Percentiles rank a stretch among this genome's conserved stretches.
phyloP scores from a whole-genome alignment of 2,888 invertebrate species.

The Cheilosia scutellata region DNA sequence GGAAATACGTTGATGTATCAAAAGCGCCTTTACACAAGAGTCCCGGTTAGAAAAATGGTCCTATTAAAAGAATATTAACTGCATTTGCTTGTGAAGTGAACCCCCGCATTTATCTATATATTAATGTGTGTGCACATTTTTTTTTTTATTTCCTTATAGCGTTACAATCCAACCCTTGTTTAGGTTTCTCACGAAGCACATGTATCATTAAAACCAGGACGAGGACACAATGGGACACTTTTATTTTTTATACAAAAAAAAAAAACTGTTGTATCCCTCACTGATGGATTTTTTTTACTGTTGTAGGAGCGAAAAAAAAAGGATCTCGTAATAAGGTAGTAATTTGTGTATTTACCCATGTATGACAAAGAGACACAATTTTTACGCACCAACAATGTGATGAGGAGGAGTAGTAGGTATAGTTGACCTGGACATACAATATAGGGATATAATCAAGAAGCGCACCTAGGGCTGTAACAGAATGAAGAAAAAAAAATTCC shows the following conservation, averaged over 20 bases:
- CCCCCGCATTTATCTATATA: constrained; percentile 63
- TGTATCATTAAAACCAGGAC: constrained; percentile 71
- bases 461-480: constrained; percentile 56
- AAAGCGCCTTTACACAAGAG: constrained; percentile 43
- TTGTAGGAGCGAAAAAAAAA: constrained; percentile 45
- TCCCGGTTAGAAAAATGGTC: constrained; percentile 42
- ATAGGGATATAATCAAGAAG: constrained; percentile 59
- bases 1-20: constrained; percentile 4
- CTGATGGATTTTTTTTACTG: constrained; percentile 36
- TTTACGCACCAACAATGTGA: constrained; percentile 55
- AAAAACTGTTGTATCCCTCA: constrained; percentile 30
- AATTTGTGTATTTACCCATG: constrained; percentile 78
- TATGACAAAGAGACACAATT: constrained; percentile 77
- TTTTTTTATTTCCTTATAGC: constrained; percentile 26
- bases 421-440: neutral
- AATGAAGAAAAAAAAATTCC: constrained; percentile 45
- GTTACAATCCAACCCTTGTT: constrained; percentile 61
- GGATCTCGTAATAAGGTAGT: constrained; percentile 74
- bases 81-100: constrained; percentile 59
- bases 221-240: constrained; percentile 74
- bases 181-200: constrained; percentile 75
- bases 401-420: constrained; percentile 40
- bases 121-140: constrained; percentile 64
- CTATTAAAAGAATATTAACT: constrained; percentile 74
- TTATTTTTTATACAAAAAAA: constrained; percentile 34